A percentile compares a stretch with the other conserved stretches of the same genome.
Evolutionary conservation across 1,140 invertebrate species (phyloP).

Genomic region (Chironomus tepperi): DNA sequence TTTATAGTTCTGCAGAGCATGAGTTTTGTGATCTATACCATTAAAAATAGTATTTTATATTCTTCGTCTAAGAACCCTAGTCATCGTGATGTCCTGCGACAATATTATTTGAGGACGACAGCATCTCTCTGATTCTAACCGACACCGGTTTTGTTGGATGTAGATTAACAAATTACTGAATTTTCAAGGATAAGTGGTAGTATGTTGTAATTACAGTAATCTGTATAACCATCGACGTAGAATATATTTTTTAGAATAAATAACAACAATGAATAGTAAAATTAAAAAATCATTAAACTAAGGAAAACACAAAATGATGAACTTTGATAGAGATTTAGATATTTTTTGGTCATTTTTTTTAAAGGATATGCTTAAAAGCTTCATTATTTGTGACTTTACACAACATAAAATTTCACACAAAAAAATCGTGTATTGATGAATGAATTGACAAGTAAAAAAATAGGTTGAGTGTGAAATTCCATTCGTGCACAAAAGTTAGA

Average conservation of each 20-base stretch:
- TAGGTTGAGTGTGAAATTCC: constrained; percentile 12
- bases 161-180: neutral
- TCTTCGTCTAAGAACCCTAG: neutral
- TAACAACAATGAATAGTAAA: constrained; percentile 14
- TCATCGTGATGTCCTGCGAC: neutral
- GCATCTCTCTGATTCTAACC: no score
- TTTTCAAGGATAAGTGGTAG: neutral
- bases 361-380: neutral
- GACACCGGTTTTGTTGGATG: neutral
- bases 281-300: constrained; percentile 6
- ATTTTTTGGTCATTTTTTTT: neutral
- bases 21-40: constrained; percentile 12
- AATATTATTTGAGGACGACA: no score
- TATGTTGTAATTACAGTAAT: constrained; percentile 9
- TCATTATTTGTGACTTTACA: neutral
- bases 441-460: neutral
- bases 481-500: neutral
- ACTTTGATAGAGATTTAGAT: neutral
- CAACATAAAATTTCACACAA: constrained; percentile 11
- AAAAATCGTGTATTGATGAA: no score
- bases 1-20: constrained; percentile 3
- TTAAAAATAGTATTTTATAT: neutral
- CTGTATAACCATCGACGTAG: neutral
- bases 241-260: neutral
- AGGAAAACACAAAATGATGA: constrained; percentile 8